These are phyloP conservation scores for Laupala kohalensis DNA, from an alignment of 1,140 invertebrate genomes.

Conservation along the genomic window DNA sequence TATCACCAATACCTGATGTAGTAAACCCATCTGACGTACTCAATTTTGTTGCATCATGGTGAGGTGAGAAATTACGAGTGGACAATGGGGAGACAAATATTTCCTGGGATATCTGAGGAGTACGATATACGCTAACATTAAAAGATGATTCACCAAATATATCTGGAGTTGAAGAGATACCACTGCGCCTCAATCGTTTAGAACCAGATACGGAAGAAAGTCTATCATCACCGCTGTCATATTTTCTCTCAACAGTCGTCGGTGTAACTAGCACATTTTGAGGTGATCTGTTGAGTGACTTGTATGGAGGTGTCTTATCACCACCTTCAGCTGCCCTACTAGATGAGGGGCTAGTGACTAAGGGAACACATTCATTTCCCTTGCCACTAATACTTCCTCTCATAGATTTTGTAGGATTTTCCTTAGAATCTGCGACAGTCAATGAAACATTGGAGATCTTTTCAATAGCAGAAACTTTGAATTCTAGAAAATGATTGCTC, in stretches of 20 bases:
- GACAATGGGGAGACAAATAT: constrained; percentile 8
- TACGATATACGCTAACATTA: background rate
- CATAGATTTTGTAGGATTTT: too few relatives aligned
- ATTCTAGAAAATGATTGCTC: background rate
- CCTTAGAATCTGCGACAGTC: too few relatives aligned
- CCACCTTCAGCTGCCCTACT: background rate
- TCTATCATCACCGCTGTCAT: background rate
- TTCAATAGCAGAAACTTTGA: background rate
- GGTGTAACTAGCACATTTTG: background rate
- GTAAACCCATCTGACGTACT: background rate
- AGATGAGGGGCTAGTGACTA: too few relatives aligned
- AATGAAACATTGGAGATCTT: too few relatives aligned
- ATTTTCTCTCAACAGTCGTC: background rate
- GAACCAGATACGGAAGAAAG: background rate
- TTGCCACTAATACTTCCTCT: too few relatives aligned
- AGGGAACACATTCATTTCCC: too few relatives aligned
- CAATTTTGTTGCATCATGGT: background rate
- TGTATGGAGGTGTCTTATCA: background rate
- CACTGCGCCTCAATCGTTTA: background rate
- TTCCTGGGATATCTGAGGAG: constrained; percentile 4
- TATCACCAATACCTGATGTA: background rate
- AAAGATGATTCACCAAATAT: background rate
- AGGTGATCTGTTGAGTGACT: background rate
- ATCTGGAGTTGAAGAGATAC: background rate
- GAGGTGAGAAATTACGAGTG: background rate